These are phyloP conservation scores for Tetrao urogallus DNA, from an alignment of 2,113 vertebrate genomes.

Conservation along the genomic window DNA sequence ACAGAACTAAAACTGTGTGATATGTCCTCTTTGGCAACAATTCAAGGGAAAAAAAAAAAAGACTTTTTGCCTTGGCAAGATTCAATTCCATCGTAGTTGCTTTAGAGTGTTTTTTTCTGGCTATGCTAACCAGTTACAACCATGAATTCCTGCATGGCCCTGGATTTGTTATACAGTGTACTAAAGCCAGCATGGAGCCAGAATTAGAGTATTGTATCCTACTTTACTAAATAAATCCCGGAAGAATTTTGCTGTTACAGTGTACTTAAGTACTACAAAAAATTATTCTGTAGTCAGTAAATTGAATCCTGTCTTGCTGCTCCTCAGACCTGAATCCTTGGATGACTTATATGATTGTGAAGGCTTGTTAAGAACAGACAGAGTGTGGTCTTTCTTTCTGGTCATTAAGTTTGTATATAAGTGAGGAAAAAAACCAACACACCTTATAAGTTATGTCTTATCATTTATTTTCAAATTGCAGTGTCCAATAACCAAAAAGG, in stretches of 20 bases:
- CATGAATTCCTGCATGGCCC: background rate
- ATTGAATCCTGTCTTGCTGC: background rate
- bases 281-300: background rate
- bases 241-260: background rate
- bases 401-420: background rate
- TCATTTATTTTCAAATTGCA: background rate
- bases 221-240: background rate
- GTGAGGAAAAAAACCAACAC: background rate
- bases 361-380: background rate
- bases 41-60: background rate
- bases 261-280: background rate
- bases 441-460: background rate
- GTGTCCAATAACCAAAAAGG: background rate
- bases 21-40: background rate
- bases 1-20: slow-evolving; percentile 25
- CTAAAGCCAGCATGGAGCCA: background rate
- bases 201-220: slow-evolving; percentile 15
- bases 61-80: slow-evolving; percentile 7
- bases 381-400: background rate
- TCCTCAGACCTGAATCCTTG: background rate
- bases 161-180: slow-evolving; percentile 1
- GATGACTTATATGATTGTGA: background rate
- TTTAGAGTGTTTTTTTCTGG: slow-evolving; percentile 32
- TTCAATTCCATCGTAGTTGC: slow-evolving; percentile 8
- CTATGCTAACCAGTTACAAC: background rate